phyloP scores from a whole-genome alignment of 2,113 vertebrate species.

The Oceanites oceanicus region DNA sequence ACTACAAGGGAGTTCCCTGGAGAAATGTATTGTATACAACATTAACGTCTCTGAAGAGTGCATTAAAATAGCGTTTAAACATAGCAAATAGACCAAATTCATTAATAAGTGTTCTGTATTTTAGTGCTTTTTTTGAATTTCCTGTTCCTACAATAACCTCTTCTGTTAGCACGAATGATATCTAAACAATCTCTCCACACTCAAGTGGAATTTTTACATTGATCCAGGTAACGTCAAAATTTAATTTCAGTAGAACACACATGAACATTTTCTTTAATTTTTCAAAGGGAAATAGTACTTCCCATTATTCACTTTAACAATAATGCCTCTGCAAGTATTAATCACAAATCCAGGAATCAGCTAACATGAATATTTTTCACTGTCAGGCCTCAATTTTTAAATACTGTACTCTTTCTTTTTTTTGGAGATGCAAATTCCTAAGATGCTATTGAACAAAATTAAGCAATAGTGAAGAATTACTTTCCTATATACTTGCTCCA shows the following conservation, averaged over 20 bases:
- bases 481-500: neutral
- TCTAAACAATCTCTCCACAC: fast-evolving
- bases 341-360: neutral
- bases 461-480: neutral
- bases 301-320: neutral
- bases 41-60: neutral
- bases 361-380: neutral
- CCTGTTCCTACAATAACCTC: neutral
- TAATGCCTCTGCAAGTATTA: neutral
- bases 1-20: neutral
- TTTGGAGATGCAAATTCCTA: neutral
- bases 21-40: neutral
- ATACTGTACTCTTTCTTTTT: neutral
- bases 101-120: neutral
- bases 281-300: neutral
- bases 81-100: neutral
- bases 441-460: neutral
- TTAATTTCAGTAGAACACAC: neutral
- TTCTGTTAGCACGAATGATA: neutral
- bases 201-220: neutral
- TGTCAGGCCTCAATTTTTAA: neutral
- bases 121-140: neutral
- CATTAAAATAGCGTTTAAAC: neutral
- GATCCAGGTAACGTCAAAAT: neutral
- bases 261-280: neutral